These are phyloP conservation scores for Rhizomys pruinosus DNA, from an alignment of 2,113 vertebrate genomes.

Conservation along the genomic window DNA sequence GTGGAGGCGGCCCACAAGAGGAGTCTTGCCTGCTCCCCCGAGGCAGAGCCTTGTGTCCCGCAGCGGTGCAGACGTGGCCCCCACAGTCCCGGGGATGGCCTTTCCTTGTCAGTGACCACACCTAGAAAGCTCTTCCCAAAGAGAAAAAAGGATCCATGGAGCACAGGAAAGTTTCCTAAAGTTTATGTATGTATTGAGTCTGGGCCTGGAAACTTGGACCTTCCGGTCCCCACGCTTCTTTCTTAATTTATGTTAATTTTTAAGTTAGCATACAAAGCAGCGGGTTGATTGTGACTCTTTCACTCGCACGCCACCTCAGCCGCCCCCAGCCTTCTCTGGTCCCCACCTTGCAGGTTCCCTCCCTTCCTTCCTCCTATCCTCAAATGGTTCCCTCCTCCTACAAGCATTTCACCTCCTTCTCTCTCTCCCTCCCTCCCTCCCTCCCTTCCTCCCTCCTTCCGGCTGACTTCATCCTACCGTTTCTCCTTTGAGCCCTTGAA, in stretches of 20 bases:
- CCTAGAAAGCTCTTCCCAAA: neutral
- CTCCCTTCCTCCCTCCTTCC: too few relatives aligned
- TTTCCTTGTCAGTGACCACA: too few relatives aligned
- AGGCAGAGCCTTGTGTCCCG: neutral
- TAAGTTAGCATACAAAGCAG: neutral
- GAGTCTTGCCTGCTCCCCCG: neutral
- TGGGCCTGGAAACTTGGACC: too few relatives aligned
- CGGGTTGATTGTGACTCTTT: neutral
- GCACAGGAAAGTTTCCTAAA: neutral
- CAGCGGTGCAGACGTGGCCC: too few relatives aligned
- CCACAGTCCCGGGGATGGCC: too few relatives aligned
- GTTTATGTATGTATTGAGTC: neutral
- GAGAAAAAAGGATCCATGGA: neutral
- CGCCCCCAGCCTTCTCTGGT: neutral
- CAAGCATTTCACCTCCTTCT: neutral
- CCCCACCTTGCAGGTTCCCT: neutral
- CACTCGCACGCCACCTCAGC: too few relatives aligned
- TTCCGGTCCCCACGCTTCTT: too few relatives aligned
- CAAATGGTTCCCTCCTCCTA: too few relatives aligned
- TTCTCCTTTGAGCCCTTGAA: too few relatives aligned
- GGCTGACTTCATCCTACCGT: too few relatives aligned
- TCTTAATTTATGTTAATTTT: neutral
- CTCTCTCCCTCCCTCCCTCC: neutral
- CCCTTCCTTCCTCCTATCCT: too few relatives aligned
- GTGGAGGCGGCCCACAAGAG: too few relatives aligned